A percentile compares a stretch with the other conserved stretches of the same genome.
Conservation (phyloP, 1,140 invertebrate species). For the Pemphigus obesinymphae region DNA sequence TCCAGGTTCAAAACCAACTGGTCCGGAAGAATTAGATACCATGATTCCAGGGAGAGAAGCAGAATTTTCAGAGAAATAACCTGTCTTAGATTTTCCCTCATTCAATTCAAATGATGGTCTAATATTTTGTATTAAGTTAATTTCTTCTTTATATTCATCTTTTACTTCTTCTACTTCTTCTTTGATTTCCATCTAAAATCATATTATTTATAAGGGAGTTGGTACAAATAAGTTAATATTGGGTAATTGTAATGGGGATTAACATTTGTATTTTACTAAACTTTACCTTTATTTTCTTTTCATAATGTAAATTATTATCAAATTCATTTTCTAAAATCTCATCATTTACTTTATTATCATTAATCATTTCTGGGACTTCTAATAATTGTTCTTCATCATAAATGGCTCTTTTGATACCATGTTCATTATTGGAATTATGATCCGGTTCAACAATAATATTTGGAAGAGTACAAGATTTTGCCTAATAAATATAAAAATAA, state of each 20-base stretch:
- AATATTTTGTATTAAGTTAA: slow-evolving; percentile 22
- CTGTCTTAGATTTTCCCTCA: slow-evolving; percentile 55
- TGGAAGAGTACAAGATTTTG: slow-evolving; percentile 32
- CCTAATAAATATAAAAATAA: background rate
- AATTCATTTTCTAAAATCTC: slow-evolving; percentile 7
- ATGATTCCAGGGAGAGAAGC: slow-evolving; percentile 66
- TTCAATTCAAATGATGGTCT: slow-evolving; percentile 48
- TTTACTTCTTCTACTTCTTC: slow-evolving; percentile 45
- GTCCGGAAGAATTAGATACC: slow-evolving; percentile 52
- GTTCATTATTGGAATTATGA: background rate
- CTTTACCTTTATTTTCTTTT: slow-evolving; percentile 46
- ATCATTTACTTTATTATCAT: background rate
- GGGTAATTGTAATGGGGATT: background rate
- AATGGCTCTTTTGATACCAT: slow-evolving; percentile 11
- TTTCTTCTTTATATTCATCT: slow-evolving; percentile 20
- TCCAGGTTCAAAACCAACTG: slow-evolving; percentile 70
- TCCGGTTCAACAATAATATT: slow-evolving; percentile 34
- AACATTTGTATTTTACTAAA: background rate
- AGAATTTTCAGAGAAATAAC: slow-evolving; percentile 72
- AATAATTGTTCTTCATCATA: background rate
- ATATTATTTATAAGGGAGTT: background rate
- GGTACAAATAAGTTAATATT: background rate
- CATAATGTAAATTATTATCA: slow-evolving; percentile 5
- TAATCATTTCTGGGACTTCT: background rate
- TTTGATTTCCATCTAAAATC: slow-evolving; percentile 37